These are phyloP conservation scores for Nineta flava DNA, from an alignment of 2,888 invertebrate species.

Conservation along the genomic window DNA sequence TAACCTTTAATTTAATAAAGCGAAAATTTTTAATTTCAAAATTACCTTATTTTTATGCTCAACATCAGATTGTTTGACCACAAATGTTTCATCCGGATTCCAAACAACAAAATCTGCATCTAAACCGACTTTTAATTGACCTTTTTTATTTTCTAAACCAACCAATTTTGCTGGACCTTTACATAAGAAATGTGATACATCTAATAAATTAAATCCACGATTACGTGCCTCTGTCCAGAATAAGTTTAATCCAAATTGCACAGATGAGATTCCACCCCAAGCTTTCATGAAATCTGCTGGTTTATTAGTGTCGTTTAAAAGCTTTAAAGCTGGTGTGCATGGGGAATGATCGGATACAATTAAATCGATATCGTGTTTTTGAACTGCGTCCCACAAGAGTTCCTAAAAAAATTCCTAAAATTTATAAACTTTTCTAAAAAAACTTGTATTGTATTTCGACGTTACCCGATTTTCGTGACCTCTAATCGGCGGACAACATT, in stretches of 20 bases:
- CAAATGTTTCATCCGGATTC: slow-evolving; percentile 44
- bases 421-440: not conserved
- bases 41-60: slow-evolving; percentile 52
- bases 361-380: slow-evolving; percentile 39
- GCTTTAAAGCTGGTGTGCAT: slow-evolving; percentile 45
- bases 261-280: slow-evolving; percentile 58
- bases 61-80: slow-evolving; percentile 38
- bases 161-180: slow-evolving; percentile 43
- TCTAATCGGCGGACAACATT: slow-evolving; percentile 58
- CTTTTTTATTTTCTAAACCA: slow-evolving; percentile 42
- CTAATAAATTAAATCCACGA: slow-evolving; percentile 34
- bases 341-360: slow-evolving; percentile 56
- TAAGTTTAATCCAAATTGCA: slow-evolving; percentile 52
- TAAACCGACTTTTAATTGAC: slow-evolving; percentile 39
- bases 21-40: slow-evolving; percentile 6
- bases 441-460: not conserved
- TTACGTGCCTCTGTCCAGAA: slow-evolving; percentile 48
- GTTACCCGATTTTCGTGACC: slow-evolving; percentile 39
- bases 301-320: slow-evolving; percentile 21
- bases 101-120: slow-evolving; percentile 62
- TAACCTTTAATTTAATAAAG: too few species aligned
- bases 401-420: slow-evolving; percentile 25
- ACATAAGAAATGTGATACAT: slow-evolving; percentile 42
- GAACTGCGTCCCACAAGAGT: slow-evolving; percentile 43
- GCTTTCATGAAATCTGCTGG: slow-evolving; percentile 48